phyloP scores from a whole-genome alignment of 2,797 vertebrate species.

The Neostethus bicornis region DNA sequence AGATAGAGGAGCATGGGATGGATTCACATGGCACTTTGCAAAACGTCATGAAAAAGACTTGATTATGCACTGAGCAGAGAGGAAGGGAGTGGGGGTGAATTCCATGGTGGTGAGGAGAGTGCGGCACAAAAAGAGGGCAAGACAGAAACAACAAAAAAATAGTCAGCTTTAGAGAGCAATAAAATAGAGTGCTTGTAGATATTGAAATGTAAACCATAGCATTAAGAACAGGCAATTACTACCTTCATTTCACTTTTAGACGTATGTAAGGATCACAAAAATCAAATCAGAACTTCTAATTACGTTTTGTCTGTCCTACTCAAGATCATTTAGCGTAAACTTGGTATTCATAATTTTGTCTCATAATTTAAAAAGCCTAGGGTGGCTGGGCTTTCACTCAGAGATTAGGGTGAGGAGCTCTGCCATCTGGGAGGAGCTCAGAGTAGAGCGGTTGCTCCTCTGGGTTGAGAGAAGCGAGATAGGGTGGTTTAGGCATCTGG shows the following conservation, averaged over 20 bases:
- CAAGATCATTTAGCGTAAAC: too few species aligned
- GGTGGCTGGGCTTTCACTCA: too few species aligned
- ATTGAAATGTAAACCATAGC: constrained; percentile 48
- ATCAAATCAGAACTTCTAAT: too few species aligned
- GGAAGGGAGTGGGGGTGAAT: constrained; percentile 50
- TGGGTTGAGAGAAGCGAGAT: too few species aligned
- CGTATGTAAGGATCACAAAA: too few species aligned
- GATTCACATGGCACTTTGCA: constrained; percentile 42
- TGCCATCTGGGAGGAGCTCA: too few species aligned
- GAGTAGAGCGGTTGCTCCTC: too few species aligned
- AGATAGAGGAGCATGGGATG: constrained; percentile 29
- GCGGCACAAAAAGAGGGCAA: constrained; percentile 23
- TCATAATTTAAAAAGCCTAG: too few species aligned
- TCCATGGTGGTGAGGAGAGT: constrained; percentile 47
- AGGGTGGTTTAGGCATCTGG: too few species aligned
- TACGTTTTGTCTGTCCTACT: too few species aligned
- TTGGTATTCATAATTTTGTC: too few species aligned
- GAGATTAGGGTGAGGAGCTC: too few species aligned
- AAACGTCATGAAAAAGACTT: constrained; percentile 68
- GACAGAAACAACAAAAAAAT: constrained; percentile 11
- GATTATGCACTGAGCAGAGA: constrained; percentile 58
- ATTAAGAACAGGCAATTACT: constrained; percentile 24
- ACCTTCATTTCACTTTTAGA: constrained; percentile 23
- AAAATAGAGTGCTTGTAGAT: constrained; percentile 36
- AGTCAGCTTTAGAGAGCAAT: constrained; percentile 24